phyloP scores from a whole-genome alignment of 2,113 vertebrate genomes.

The Kryptolebias marmoratus region DNA sequence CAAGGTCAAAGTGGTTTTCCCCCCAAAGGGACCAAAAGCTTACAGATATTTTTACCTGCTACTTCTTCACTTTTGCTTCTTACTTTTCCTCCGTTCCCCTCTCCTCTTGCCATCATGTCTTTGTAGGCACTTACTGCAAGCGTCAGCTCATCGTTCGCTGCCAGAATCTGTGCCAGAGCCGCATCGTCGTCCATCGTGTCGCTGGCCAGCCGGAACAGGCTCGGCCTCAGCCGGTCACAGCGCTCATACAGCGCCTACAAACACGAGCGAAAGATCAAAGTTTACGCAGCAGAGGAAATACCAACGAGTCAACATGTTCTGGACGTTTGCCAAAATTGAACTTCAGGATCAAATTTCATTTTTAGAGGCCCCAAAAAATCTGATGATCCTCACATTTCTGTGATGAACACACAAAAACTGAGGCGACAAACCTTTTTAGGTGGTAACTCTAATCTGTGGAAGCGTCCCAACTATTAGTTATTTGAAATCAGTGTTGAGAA shows the following conservation, averaged over 20 bases:
- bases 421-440: no score
- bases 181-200: constrained; percentile 83
- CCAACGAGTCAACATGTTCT: not conserved
- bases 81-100: constrained; percentile 16
- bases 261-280: not conserved
- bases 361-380: no score
- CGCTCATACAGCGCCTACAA: constrained; percentile 80
- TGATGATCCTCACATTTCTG: no score
- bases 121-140: constrained; percentile 78
- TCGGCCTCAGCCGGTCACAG: constrained; percentile 86
- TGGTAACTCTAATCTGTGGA: no score
- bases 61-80: constrained; percentile 38
- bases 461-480: no score
- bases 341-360: no score
- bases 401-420: no score
- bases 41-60: constrained; percentile 42
- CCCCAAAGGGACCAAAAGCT: not conserved
- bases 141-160: constrained; percentile 85
- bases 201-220: constrained; percentile 88
- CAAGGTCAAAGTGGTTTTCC: not conserved
- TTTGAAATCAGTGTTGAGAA: no score
- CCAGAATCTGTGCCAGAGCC: constrained; percentile 85
- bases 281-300: not conserved
- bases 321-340: not conserved
- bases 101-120: constrained; percentile 58